Conservation (phyloP, 2,113 vertebrate species). For the Aspidoscelis tigris region DNA sequence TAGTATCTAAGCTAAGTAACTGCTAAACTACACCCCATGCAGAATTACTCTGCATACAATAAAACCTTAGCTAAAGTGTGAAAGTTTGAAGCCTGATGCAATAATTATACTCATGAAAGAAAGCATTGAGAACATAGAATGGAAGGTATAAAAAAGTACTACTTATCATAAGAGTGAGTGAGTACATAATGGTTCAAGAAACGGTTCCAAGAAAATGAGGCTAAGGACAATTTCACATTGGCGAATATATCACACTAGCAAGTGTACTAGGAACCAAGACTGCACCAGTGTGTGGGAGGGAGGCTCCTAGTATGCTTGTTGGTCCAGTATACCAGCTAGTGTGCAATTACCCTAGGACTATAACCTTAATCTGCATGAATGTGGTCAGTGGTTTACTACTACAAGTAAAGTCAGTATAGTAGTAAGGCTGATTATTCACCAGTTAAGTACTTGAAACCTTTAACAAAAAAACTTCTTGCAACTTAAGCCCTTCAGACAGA, state of each 20-base stretch:
- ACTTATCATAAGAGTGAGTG: too few relatives aligned
- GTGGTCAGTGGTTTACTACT: background rate
- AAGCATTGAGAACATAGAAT: background rate
- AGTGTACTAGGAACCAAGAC: too few relatives aligned
- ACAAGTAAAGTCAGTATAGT: background rate
- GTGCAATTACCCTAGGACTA: too few relatives aligned
- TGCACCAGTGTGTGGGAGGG: too few relatives aligned
- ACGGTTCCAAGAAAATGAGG: too few relatives aligned
- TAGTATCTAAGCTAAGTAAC: background rate
- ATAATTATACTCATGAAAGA: constrained; percentile 37
- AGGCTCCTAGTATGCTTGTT: too few relatives aligned
- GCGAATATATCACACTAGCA: too few relatives aligned
- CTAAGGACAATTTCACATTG: too few relatives aligned
- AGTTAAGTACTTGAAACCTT: background rate
- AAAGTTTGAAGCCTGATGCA: constrained; percentile 41
- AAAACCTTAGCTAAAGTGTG: constrained; percentile 50
- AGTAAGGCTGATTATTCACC: background rate
- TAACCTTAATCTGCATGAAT: background rate
- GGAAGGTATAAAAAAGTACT: background rate
- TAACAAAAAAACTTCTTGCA: background rate
- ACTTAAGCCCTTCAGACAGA: background rate
- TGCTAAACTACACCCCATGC: background rate
- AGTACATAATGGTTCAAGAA: too few relatives aligned
- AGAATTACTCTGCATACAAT: constrained; percentile 57
- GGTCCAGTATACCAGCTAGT: too few relatives aligned